phyloP scores from a whole-genome alignment of 2,888 invertebrate species.

The Thelaira solivaga region DNA sequence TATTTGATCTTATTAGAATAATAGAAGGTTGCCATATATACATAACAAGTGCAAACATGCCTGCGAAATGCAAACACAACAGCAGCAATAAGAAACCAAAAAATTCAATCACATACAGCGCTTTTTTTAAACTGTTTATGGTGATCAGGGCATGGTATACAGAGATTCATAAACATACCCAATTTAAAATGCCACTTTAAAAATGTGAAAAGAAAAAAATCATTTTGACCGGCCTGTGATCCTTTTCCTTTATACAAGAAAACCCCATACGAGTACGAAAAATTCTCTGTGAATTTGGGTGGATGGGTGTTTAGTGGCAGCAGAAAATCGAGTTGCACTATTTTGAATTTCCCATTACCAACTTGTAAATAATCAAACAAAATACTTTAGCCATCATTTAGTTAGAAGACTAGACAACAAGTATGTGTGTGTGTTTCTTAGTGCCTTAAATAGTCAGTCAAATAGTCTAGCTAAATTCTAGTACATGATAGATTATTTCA shows the following conservation, averaged over 20 bases:
- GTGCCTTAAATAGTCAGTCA: no score
- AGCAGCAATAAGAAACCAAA: neutral
- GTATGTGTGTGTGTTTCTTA: neutral
- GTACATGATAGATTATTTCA: slow-evolving; percentile 55
- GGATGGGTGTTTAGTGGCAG: neutral
- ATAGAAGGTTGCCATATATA: no score
- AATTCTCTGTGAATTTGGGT: slow-evolving; percentile 2
- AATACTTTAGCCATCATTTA: neutral
- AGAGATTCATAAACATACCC: no score
- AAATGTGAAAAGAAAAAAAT: no score
- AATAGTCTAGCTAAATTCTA: slow-evolving; percentile 33
- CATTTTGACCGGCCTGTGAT: slow-evolving; percentile 25
- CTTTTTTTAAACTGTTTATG: neutral
- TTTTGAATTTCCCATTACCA: slow-evolving; percentile 37
- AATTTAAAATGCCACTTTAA: slow-evolving; percentile 54
- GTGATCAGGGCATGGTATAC: slow-evolving; percentile 27
- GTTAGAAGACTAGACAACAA: neutral
- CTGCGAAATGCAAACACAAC: slow-evolving; percentile 12
- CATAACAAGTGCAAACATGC: slow-evolving; percentile 12
- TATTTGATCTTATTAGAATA: no score
- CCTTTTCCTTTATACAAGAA: slow-evolving; percentile 22
- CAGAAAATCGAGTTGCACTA: slow-evolving; percentile 19
- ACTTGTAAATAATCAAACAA: slow-evolving; percentile 28
- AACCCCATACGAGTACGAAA: neutral
- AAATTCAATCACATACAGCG: slow-evolving; percentile 24